Percentiles rank a stretch among this genome's conserved stretches.
Evolutionary conservation across 64 coral and sea anemone species (phyloP).

Genomic region (Montipora capricornis): DNA sequence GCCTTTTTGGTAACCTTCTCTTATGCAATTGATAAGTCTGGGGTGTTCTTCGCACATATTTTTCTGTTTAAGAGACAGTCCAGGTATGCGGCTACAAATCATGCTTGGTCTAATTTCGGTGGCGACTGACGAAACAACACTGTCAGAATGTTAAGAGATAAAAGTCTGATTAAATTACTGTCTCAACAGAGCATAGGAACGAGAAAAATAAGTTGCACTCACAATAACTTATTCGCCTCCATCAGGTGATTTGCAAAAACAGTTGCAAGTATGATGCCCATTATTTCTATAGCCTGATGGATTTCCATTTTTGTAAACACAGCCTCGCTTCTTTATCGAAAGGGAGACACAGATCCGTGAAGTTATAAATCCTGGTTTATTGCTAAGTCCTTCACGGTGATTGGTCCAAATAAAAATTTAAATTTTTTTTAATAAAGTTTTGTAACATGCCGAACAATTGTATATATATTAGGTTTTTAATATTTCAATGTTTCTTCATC

Average conservation of each 20-base stretch:
- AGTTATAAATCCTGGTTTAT: conserved; percentile 20
- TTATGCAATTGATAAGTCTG: conserved; percentile 26
- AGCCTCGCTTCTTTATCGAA: conserved; percentile 23
- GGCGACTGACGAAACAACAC: conserved; percentile 55
- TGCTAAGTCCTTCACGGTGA: conserved; percentile 1
- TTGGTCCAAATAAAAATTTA: conserved; percentile 54
- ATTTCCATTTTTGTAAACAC: conserved; percentile 11
- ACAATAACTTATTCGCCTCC: conserved; percentile 54
- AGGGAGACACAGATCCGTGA: background rate
- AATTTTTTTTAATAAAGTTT: conserved; percentile 70
- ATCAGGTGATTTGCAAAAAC: conserved; percentile 45
- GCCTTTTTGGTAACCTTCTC: conserved; percentile 45
- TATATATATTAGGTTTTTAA: background rate
- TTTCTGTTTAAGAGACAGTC: conserved; percentile 39
- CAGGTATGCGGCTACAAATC: conserved; percentile 53
- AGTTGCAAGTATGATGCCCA: conserved; percentile 5
- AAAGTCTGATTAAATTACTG: conserved; percentile 24
- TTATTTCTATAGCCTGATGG: background rate
- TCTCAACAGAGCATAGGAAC: conserved; percentile 41
- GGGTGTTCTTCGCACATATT: conserved; percentile 43
- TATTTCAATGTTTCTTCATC: background rate
- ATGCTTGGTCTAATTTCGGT: conserved; percentile 17
- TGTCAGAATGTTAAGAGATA: conserved; percentile 41
- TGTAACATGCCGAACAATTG: conserved; percentile 58
- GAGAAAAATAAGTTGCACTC: conserved; percentile 11